Percentiles rank a stretch among this genome's conserved stretches.
These are phyloP conservation scores for Tapirus terrestris DNA, from an alignment of 2,113 vertebrate genomes.

Conservation along the genomic window DNA sequence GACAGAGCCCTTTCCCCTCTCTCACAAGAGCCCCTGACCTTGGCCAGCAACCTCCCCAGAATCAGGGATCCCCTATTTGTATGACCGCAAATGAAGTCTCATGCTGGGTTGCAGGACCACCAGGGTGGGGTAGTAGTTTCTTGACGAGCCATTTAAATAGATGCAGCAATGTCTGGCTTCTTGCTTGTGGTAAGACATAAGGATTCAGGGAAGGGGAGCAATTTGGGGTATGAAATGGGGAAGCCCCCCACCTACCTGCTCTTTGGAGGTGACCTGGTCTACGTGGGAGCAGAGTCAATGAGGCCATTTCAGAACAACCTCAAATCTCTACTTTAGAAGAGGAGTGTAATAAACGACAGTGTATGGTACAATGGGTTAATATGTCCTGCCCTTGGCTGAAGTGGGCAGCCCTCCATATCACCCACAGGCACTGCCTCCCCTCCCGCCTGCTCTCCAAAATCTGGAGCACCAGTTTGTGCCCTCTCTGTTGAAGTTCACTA, in stretches of 20 bases:
- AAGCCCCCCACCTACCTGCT: not conserved
- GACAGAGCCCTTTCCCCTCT: not conserved
- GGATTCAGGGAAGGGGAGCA: not conserved
- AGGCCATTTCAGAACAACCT: conserved; percentile 33
- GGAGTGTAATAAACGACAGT: not conserved
- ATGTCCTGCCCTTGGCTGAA: not conserved
- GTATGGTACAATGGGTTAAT: not conserved
- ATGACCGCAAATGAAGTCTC: not conserved
- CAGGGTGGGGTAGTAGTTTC: not conserved
- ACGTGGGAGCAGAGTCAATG: not conserved
- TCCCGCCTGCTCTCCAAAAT: not conserved
- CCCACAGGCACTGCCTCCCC: rapidly evolving
- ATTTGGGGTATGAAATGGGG: not conserved
- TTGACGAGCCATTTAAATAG: not conserved
- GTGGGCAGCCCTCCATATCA: rapidly evolving
- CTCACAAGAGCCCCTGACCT: not conserved
- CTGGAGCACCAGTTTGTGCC: not conserved
- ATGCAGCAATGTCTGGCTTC: not conserved
- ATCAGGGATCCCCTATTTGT: not conserved
- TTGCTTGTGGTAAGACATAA: not conserved
- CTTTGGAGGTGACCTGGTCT: conserved; percentile 46
- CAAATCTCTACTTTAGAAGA: not conserved
- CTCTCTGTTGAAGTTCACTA: not conserved
- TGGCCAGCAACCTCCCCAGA: not conserved
- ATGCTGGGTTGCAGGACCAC: not conserved